Evolutionary conservation across 1,140 invertebrate genomes (phyloP), one percentile per base, ranked within the genome.

Genomic region (Anoplophora glabripennis): DNA sequence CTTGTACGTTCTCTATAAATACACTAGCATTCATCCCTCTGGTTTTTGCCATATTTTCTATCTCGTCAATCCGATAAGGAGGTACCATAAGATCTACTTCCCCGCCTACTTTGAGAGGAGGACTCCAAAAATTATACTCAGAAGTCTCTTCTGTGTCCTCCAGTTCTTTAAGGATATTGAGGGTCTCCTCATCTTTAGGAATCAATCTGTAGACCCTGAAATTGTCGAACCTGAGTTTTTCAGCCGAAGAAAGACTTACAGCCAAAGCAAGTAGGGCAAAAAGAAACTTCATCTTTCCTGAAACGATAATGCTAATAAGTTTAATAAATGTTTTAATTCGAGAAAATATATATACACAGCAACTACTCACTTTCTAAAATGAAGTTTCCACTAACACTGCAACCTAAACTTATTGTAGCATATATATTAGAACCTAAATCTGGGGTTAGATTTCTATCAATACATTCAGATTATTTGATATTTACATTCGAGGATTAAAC

Each of bases 31-130:
- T 36, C 2, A 77, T 56, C 0, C 66, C 14, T 2, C 63, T n/a
- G 0, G 14, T 21, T 0, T 56, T 18, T 4, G 61, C 17, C 17
- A 55, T 33, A 18, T 45, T 18, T 38, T 73, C 34, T 47, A 79
- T 68, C 4, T 57, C 18, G 0, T 63, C 10, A 2, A 57, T 44
- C n/a, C 63, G 18, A 15, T 60, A 45, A 0, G 77, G 74, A 9
- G 72, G 56, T 42, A 78, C 70, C 67, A 79, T 70, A 4, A 79
- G 59, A 53, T 72, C 70, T 4, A 71, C 68, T 11, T 67, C 59
- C 8, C 34, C 12, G 12, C 49, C 57, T 9, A 64, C 51, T 9
- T 41, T 21, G 4, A 52, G 37, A 0, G 53, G 33, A 34, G 17
- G 49, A 48, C 36, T 61, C 71, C 71, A 72, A 56, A 71, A 71